Evolutionary conservation across 2,113 vertebrate species (phyloP), one percentile per base, ranked within the genome.

Genomic region (Halcyon senegalensis): DNA sequence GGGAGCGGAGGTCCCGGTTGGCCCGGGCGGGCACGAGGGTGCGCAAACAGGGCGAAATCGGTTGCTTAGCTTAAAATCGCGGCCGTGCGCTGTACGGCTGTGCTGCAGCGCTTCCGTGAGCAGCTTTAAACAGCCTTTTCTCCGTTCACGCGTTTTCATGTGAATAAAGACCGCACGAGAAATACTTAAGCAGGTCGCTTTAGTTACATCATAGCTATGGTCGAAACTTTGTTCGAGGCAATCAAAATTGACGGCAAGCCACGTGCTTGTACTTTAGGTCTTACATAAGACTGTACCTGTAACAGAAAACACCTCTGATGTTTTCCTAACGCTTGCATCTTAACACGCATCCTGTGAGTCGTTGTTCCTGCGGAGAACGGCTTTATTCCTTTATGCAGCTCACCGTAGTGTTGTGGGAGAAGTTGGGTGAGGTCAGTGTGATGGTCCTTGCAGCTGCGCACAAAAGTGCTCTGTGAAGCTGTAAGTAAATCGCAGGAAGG

Each of bases 191-290:
- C 6, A 30, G 11, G 10, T 20, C 15, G 2, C 3, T 43, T 59
- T 18, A 37, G 31, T 16, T 31, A 11, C 33, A 2, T 7, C 24
- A 0, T 2, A 17, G 39, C 18, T 25, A 1, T 4, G 14, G 20
- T 2, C 12, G 37, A 9, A 39, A 2, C 31, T 17, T 39, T 8
- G 7, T 72, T 11, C 8, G 82, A 50, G 25, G 13, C 35, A 5
- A 4, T 13, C 8, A 12, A 9, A 46, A 17, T 1, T 18, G 8
- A 13, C 10, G 21, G 53, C 0, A 3, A 46, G 33, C 24, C 4
- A 0, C 3, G 16, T 0, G 0, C 23, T 18, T 9, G 4, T 18
- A 5, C 16, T 19, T n/a, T 7, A 10, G 33, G 7, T 21, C 21
- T 48, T 41, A 3, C 14, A 0, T 9, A 8, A 13, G 41, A 9